phyloP scores from a whole-genome alignment of 1,140 invertebrate species.

The Camponotus floridanus region DNA sequence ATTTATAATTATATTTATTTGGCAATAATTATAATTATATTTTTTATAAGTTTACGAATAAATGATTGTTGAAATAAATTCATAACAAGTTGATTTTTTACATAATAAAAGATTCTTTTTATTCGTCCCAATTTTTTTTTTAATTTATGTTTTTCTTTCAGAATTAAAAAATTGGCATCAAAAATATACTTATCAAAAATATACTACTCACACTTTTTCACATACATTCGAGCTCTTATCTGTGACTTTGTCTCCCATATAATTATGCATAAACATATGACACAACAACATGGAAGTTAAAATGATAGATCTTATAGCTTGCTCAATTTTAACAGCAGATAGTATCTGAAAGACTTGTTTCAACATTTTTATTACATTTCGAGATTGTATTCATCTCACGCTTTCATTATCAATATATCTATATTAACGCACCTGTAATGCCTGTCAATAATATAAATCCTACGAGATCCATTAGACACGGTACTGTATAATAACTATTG shows the following conservation, averaged over 20 bases:
- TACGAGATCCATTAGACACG: not conserved
- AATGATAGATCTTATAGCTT: not conserved
- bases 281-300: not conserved
- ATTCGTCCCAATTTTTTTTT: not conserved
- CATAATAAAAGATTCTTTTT: not conserved
- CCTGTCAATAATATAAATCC: not conserved
- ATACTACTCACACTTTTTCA: slow-evolving; percentile 14
- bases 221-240: not conserved
- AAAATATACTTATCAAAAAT: not conserved
- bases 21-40: not conserved
- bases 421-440: not conserved
- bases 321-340: not conserved
- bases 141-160: not conserved
- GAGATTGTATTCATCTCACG: not conserved
- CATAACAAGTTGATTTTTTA: too few species aligned
- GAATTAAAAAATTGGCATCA: not conserved
- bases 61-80: not conserved
- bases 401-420: slow-evolving; percentile 11
- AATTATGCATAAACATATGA: not conserved
- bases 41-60: not conserved
- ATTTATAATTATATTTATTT: not conserved
- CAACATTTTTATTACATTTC: not conserved
- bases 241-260: slow-evolving; percentile 1
- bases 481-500: slow-evolving; percentile 2
- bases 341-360: slow-evolving; percentile 19